A percentile compares a stretch with the other conserved stretches of the same genome.
Conservation (phyloP, 2,113 vertebrate genomes). For the Semnopithecus entellus region DNA sequence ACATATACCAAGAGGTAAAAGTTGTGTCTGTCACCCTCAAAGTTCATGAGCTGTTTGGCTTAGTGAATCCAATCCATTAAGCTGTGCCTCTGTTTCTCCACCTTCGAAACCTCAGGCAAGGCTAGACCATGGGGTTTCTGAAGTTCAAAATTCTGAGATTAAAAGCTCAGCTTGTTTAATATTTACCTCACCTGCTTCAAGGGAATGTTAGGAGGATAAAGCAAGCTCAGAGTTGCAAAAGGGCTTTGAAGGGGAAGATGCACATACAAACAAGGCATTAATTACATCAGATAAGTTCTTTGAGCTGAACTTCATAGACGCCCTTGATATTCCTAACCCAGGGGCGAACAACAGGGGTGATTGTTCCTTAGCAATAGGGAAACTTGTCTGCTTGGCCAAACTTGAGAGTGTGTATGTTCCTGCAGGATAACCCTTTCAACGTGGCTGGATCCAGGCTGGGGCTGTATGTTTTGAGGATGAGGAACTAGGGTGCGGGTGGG, state of each 20-base stretch:
- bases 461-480: background rate
- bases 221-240: slow-evolving; percentile 68
- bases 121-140: slow-evolving; percentile 43
- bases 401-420: slow-evolving; percentile 16
- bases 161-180: slow-evolving; percentile 69
- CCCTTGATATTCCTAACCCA: slow-evolving; percentile 68
- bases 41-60: background rate
- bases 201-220: slow-evolving; percentile 57
- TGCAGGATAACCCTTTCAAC: slow-evolving; percentile 49
- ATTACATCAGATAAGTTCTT: slow-evolving; percentile 71
- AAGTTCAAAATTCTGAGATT: slow-evolving; percentile 53
- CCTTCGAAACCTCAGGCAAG: slow-evolving; percentile 39
- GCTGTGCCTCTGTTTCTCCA: slow-evolving; percentile 2
- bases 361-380: slow-evolving; percentile 39
- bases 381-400: slow-evolving; percentile 47
- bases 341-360: slow-evolving; percentile 58
- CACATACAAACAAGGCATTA: slow-evolving; percentile 68
- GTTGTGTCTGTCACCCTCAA: background rate
- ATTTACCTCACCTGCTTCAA: slow-evolving; percentile 69
- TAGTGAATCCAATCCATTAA: background rate
- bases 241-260: slow-evolving; percentile 71
- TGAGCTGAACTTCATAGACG: slow-evolving; percentile 71
- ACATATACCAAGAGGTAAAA: background rate
- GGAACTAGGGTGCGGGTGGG: background rate
- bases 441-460: background rate